Conservation (phyloP, 2,888 invertebrate species). For the Drosophila mercatorum region DNA sequence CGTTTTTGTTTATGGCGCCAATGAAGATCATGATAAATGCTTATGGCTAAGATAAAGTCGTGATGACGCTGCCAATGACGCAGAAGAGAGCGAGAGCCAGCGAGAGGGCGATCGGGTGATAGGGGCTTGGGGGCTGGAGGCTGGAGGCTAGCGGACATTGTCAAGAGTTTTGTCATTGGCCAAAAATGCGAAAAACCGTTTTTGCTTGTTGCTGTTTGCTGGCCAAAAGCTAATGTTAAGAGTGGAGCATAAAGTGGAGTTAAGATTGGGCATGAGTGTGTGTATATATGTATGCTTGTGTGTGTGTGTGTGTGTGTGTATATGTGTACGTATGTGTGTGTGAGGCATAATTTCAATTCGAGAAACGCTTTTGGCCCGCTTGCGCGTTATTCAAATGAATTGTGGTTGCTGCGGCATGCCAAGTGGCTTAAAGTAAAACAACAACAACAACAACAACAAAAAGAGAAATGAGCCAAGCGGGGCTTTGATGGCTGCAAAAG, state of each 20-base stretch:
- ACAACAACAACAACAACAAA: slow-evolving; percentile 3
- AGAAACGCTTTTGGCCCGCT: slow-evolving; percentile 59
- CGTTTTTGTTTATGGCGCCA: slow-evolving; percentile 39
- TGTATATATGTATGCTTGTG: neutral
- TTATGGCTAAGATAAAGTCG: slow-evolving; percentile 29
- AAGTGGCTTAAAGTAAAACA: slow-evolving; percentile 29
- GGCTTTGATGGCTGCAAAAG: slow-evolving; percentile 4
- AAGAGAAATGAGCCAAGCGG: slow-evolving; percentile 37
- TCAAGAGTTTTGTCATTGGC: slow-evolving; percentile 71
- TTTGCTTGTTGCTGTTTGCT: neutral
- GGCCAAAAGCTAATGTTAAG: slow-evolving; percentile 30
- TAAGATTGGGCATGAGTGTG: slow-evolving; percentile 27
- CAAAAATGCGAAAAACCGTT: slow-evolving; percentile 43
- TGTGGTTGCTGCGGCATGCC: slow-evolving; percentile 64
- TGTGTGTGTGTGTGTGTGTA: no score
- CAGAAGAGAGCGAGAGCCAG: slow-evolving; percentile 5
- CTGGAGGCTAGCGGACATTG: slow-evolving; percentile 37
- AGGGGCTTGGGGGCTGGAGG: neutral
- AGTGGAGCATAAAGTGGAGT: slow-evolving; percentile 42
- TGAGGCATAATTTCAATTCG: slow-evolving; percentile 60
- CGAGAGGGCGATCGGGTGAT: neutral
- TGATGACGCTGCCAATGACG: slow-evolving; percentile 58
- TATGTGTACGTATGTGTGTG: neutral
- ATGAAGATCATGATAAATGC: slow-evolving; percentile 58
- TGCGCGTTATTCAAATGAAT: slow-evolving; percentile 63